Base-by-base conservation (phyloP, 2,888 invertebrate species). In the Rhimphoctona megacephalus region DNA sequence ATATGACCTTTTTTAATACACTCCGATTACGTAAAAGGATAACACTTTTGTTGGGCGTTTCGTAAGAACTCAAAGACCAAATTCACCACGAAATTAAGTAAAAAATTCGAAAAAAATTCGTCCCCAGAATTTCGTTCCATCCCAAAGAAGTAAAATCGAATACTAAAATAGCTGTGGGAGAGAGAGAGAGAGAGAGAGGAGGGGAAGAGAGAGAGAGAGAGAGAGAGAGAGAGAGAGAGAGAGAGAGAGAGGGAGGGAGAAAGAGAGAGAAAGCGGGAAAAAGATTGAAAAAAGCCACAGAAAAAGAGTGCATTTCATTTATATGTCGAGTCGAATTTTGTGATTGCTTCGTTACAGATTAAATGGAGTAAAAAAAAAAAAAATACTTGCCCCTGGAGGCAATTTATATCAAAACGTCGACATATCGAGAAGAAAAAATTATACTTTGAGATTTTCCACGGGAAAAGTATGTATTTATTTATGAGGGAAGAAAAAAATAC, bases 331-430 rank as follows among this genome's bases (percentile, higher is more conserved):
- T 61, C 30, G 61, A 61, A 30, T 61, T 61, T 61, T 30, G 6
- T 30, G 14, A 61, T 30, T 61, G 61, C 61, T 61, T 30, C 17
- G 30, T 61, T 7, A 61, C 17, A 30, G 25, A 61, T 6, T 61
- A 6, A 14, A 61, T 30, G 30, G 30, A 57, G 25, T 57, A 14
- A 57, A 57, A 57, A 25, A 25, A 57, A 57, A 30, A 61, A 6
- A 11, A 30, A 52, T 54, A 74, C 73, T 22, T 36, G 57, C 57
- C 33, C 9, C 39, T 61, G 43, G 69, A 69, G 69, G 39, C 73
- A 49, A 67, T 67, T 82, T 67, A 82, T 82, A 82, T 82, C 76
- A 82, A 76, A 82, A 69, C 67, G 76, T 76, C 76, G 76, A 82
- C 82, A 82, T 82, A 82, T 82, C 82, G 81, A 57, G 72, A 78